Evolutionary conservation across 2,888 invertebrate species (phyloP).

Genomic region (Leptinotarsa tumamoca): DNA sequence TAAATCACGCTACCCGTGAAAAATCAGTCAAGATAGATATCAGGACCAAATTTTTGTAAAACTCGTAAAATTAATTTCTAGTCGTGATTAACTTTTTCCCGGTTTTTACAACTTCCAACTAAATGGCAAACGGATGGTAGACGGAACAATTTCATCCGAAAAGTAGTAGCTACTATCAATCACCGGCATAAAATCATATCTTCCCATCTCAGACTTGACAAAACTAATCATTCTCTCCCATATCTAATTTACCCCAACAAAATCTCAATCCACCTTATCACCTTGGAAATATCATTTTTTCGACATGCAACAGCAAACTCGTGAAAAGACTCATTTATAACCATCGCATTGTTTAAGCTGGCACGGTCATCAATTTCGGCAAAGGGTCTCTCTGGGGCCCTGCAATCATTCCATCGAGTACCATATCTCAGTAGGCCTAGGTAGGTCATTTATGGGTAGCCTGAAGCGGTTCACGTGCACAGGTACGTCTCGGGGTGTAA

Average conservation of each 20-base stretch:
- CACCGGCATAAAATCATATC: not conserved
- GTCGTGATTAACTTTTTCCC: not conserved
- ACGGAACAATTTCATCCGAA: not conserved
- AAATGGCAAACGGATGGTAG: not conserved
- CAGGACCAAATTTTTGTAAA: not conserved
- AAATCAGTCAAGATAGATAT: not conserved
- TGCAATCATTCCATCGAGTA: slow-evolving; percentile 36
- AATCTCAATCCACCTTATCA: slow-evolving; percentile 29
- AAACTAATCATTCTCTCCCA: slow-evolving; percentile 21
- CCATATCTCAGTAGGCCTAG: slow-evolving; percentile 45
- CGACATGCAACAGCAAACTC: slow-evolving; percentile 38
- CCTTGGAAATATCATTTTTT: slow-evolving; percentile 35
- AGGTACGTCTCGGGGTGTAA: slow-evolving; percentile 57
- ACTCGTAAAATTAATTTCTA: not conserved
- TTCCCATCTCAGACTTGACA: not conserved
- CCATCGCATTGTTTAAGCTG: slow-evolving; percentile 40
- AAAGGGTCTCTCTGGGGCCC: slow-evolving; percentile 20
- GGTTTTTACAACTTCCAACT: not conserved
- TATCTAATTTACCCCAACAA: slow-evolving; percentile 24
- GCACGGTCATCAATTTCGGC: slow-evolving; percentile 43
- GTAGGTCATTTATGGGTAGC: slow-evolving; percentile 57
- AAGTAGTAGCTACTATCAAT: not conserved
- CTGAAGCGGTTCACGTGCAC: slow-evolving; percentile 67
- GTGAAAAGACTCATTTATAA: slow-evolving; percentile 46
- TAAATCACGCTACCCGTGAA: not conserved